These are phyloP conservation scores for Dryoscopus gambensis DNA, from an alignment of 2,113 vertebrate genomes.

Conservation along the genomic window DNA sequence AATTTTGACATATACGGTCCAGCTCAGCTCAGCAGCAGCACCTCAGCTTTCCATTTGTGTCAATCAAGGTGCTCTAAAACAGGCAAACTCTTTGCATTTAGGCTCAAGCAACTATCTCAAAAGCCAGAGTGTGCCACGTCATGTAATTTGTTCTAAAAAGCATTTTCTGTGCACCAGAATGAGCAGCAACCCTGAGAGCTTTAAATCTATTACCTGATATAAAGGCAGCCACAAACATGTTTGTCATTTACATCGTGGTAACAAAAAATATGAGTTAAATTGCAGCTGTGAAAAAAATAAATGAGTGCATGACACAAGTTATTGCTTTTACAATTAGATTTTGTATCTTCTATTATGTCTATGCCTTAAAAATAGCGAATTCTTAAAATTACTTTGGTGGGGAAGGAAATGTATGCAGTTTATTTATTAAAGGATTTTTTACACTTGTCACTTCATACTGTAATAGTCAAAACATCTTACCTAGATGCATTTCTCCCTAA, in stretches of 20 bases:
- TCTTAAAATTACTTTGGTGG: not conserved
- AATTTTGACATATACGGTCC: not conserved
- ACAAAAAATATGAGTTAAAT: not conserved
- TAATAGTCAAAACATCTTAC: not conserved
- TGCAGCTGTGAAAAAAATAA: not conserved
- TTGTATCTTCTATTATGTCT: not conserved
- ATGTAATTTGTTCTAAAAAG: not conserved
- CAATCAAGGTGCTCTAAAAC: not conserved
- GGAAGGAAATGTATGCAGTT: not conserved
- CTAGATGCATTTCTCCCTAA: not conserved
- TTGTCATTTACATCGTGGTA: not conserved
- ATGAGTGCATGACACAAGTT: not conserved
- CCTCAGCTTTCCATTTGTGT: not conserved
- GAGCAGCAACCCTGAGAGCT: not conserved
- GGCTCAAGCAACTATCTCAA: not conserved
- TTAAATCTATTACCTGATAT: not conserved
- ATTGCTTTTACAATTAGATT: not conserved
- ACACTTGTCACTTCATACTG: not conserved
- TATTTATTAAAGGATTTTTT: not conserved
- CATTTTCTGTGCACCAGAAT: not conserved
- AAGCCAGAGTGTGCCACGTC: fast-evolving
- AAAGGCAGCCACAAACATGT: not conserved
- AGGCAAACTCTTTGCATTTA: not conserved
- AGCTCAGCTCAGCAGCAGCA: not conserved
- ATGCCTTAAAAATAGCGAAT: not conserved